Evolutionary conservation across 2,888 invertebrate species (phyloP).

Genomic region (Drosophila neotestacea): DNA sequence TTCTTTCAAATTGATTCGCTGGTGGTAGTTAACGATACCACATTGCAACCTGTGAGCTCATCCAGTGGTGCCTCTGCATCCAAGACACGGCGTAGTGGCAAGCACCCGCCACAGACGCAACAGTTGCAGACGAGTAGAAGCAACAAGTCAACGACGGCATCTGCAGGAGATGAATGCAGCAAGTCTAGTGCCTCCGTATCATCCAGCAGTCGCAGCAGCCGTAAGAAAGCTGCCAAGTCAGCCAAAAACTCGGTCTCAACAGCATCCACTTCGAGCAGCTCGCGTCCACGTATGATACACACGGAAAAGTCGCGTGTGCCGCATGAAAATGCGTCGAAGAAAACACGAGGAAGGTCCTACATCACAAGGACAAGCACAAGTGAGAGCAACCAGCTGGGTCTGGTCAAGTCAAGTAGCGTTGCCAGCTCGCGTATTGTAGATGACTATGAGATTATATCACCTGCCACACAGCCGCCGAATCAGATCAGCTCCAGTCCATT

Average conservation of each 20-base stretch:
- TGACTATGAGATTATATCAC: conserved; percentile 83
- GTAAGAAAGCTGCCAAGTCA: conserved; percentile 49
- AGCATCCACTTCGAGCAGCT: conserved; percentile 72
- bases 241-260: conserved; percentile 29
- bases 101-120: conserved; percentile 21
- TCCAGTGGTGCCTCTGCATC: conserved; percentile 47
- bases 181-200: conserved; percentile 23
- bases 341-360: conserved; percentile 87
- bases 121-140: conserved; percentile 1
- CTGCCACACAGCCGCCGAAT: conserved; percentile 81
- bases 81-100: conserved; percentile 50
- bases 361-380: conserved; percentile 82
- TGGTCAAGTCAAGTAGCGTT: conserved; percentile 55
- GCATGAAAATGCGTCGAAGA: conserved; percentile 85
- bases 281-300: conserved; percentile 91
- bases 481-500: conserved; percentile 83
- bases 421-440: conserved; percentile 74
- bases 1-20: conserved; percentile 86
- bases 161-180: neutral
- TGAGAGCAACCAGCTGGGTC: conserved; percentile 63
- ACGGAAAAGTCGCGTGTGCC: conserved; percentile 88
- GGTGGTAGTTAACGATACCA: conserved; percentile 77
- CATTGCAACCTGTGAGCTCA: conserved; percentile 56
- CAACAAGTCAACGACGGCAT: conserved; percentile 17
- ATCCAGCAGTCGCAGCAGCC: conserved; percentile 59